Conservation (phyloP, 2,888 invertebrate species). For the Steinernema hermaphroditum region DNA sequence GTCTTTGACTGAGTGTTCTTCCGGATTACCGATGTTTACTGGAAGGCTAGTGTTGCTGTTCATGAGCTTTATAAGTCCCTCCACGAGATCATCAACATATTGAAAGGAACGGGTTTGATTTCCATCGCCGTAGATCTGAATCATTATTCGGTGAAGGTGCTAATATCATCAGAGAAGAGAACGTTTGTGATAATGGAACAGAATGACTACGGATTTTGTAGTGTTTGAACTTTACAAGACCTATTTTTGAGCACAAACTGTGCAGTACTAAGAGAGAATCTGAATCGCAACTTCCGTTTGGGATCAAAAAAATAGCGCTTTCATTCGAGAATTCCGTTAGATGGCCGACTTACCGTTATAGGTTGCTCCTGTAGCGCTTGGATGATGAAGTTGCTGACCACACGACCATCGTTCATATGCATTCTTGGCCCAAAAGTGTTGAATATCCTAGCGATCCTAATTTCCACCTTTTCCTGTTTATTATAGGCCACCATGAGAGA, state of each 20-base stretch:
- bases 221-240: no score
- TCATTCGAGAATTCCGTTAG: no score
- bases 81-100: conserved; percentile 93
- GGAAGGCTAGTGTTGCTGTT: conserved; percentile 87
- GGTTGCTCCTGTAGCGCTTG: conserved; percentile 92
- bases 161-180: no score
- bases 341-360: conserved; percentile 83
- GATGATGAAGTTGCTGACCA: conserved; percentile 96
- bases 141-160: no score
- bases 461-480: conserved; percentile 88
- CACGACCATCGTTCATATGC: conserved; percentile 97
- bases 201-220: no score
- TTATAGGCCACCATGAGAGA: conserved; percentile 93
- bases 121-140: conserved; percentile 72
- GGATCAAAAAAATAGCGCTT: no score
- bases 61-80: conserved; percentile 89
- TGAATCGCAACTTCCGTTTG: no score
- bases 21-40: conserved; percentile 95
- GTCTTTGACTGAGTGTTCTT: conserved; percentile 89
- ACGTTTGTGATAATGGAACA: no score
- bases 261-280: no score
- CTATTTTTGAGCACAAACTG: no score
- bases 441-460: conserved; percentile 94
- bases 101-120: conserved; percentile 86
- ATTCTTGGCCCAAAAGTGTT: conserved; percentile 98